phyloP scores from a whole-genome alignment of 2,888 invertebrate species.

The Sisyra nigra region DNA sequence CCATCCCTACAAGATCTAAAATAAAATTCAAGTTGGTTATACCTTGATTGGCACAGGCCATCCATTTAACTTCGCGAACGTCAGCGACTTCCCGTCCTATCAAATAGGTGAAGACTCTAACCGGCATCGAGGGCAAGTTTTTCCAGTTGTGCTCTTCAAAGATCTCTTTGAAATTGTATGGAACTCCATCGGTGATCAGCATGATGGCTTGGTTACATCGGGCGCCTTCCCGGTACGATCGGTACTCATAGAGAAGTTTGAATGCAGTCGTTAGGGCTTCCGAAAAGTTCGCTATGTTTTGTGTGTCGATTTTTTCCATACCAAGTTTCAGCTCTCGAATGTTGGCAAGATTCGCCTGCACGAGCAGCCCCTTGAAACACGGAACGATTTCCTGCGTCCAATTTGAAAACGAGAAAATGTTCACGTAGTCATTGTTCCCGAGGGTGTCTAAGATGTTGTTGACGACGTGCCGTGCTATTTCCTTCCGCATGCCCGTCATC shows the following conservation, averaged over 20 bases:
- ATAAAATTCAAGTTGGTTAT: constrained; percentile 8
- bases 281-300: constrained; percentile 87
- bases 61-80: constrained; percentile 87
- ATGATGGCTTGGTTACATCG: constrained; percentile 64
- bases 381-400: constrained; percentile 65
- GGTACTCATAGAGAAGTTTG: constrained; percentile 56
- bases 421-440: constrained; percentile 95
- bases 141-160: constrained; percentile 84
- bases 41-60: constrained; percentile 94
- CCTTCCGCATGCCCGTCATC: constrained; percentile 54
- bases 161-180: constrained; percentile 82
- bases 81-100: constrained; percentile 81
- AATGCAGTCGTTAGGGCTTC: constrained; percentile 80
- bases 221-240: constrained; percentile 36
- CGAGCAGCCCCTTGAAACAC: constrained; percentile 78
- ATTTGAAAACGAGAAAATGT: constrained; percentile 83
- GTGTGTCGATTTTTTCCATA: constrained; percentile 62
- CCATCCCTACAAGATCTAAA: no score
- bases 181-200: constrained; percentile 97
- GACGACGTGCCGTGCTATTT: constrained; percentile 79
- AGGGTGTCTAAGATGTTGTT: constrained; percentile 87
- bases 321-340: constrained; percentile 66
- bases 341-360: constrained; percentile 75
- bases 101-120: constrained; percentile 93
- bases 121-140: constrained; percentile 56